Evolutionary conservation across 2,113 vertebrate species (phyloP).

Genomic region (Marmota monax): DNA sequence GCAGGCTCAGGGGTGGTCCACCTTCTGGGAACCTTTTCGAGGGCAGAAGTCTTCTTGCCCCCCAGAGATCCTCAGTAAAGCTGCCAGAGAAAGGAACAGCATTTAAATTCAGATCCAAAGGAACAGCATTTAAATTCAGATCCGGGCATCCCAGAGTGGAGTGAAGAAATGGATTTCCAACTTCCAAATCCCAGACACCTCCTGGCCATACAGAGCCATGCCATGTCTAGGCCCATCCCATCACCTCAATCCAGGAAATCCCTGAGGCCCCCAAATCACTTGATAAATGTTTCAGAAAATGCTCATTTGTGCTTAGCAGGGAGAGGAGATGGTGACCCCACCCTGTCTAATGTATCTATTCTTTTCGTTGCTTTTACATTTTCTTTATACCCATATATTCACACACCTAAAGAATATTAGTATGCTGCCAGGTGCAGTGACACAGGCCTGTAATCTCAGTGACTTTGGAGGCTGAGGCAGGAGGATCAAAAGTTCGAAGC

Average conservation of each 20-base stretch:
- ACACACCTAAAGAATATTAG: not conserved
- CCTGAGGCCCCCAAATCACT: not conserved
- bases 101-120: not conserved
- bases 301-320: not conserved
- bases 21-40: not conserved
- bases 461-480: too few relatives aligned
- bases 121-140: not conserved
- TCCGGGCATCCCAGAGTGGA: not conserved
- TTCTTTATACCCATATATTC: not conserved
- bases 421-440: too few relatives aligned
- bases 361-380: not conserved
- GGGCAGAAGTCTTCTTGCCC: not conserved
- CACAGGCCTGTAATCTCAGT: too few relatives aligned
- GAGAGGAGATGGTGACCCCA: not conserved
- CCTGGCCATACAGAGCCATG: not conserved
- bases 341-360: not conserved
- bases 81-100: not conserved
- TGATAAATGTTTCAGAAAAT: not conserved
- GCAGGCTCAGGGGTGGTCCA: not conserved
- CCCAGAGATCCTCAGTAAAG: not conserved
- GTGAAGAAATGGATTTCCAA: not conserved
- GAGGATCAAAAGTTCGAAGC: too few relatives aligned
- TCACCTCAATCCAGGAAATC: not conserved
- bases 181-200: not conserved
- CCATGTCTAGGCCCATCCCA: not conserved